Conservation (phyloP, 1,140 invertebrate species). For the Solenopsis fugax region DNA sequence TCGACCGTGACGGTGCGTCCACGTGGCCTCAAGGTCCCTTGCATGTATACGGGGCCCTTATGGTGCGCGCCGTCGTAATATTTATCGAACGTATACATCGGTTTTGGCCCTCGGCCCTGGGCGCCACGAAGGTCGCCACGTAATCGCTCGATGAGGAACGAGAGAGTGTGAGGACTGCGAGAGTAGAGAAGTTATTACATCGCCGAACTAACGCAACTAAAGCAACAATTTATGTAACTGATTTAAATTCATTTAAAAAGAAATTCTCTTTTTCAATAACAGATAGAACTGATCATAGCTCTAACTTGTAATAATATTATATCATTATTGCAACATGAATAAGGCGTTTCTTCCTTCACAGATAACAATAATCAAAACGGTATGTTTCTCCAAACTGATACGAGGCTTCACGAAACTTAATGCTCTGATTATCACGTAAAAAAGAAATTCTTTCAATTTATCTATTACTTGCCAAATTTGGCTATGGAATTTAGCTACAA, state of each 20-base stretch:
- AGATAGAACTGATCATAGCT: background rate
- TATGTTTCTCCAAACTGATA: background rate
- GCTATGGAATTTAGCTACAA: background rate
- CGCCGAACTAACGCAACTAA: background rate
- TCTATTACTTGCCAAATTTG: background rate
- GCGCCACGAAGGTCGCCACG: constrained; percentile 80
- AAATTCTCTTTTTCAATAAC: background rate
- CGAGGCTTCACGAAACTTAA: background rate
- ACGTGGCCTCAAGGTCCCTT: constrained; percentile 65
- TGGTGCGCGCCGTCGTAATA: constrained; percentile 68
- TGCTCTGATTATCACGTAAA: background rate
- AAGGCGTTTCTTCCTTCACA: background rate
- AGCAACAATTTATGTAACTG: constrained; percentile 1
- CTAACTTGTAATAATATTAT: background rate
- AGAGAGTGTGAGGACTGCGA: constrained; percentile 63
- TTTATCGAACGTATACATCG: constrained; percentile 72
- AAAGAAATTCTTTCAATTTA: background rate
- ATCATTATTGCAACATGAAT: constrained; percentile 5
- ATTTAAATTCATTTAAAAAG: background rate
- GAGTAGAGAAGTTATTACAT: constrained; percentile 55
- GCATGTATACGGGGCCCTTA: constrained; percentile 76
- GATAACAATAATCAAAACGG: background rate
- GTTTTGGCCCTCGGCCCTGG: constrained; percentile 83
- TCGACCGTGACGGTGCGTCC: constrained; percentile 46
- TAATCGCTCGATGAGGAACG: constrained; percentile 67